Evolutionary conservation across 1,140 invertebrate species (phyloP).

Genomic region (Metopolophium dirhodum): DNA sequence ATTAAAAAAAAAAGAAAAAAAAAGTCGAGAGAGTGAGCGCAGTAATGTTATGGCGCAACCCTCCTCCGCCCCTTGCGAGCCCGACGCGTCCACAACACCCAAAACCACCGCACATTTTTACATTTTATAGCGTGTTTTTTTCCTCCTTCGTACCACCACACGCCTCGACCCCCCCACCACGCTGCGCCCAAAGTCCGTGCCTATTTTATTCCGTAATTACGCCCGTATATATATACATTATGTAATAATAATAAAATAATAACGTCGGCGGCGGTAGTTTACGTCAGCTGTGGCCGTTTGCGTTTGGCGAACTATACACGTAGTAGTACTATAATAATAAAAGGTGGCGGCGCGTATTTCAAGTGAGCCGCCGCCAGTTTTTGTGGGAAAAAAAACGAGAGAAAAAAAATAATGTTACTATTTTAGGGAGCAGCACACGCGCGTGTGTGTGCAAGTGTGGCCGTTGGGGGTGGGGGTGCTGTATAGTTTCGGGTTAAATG

Average conservation of each 20-base stretch:
- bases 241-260: conserved; percentile 1
- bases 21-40: not conserved
- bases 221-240: not conserved
- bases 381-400: not conserved
- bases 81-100: not conserved
- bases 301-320: not conserved
- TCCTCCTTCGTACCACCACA: not conserved
- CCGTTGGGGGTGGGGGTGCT: not conserved
- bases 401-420: not conserved
- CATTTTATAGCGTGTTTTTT: conserved; percentile 25
- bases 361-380: not conserved
- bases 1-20: not conserved
- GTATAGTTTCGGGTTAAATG: conserved; percentile 30
- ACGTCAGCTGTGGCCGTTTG: conserved; percentile 41
- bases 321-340: not conserved
- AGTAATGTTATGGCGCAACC: not conserved
- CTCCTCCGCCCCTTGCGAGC: not conserved
- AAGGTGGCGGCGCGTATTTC: not conserved
- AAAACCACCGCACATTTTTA: not conserved
- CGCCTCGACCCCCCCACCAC: not conserved
- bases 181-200: not conserved
- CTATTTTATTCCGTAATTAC: conserved; percentile 37
- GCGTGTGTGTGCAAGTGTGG: too few relatives aligned
- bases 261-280: conserved; percentile 7
- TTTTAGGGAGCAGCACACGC: not conserved